Conservation (phyloP, 2,888 invertebrate species). For the Heliconius ismenius region DNA sequence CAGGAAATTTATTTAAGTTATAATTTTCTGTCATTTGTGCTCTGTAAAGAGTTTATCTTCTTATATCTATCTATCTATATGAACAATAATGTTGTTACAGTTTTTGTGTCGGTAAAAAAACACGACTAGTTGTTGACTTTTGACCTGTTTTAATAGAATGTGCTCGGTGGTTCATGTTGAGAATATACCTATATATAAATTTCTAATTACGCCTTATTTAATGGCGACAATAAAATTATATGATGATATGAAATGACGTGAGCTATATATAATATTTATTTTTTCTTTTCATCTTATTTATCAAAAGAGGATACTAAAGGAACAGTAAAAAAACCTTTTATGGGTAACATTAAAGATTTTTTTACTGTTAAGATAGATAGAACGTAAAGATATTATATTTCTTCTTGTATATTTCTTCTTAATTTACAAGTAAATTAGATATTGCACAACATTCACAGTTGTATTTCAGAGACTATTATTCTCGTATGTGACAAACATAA, state of each 20-base stretch:
- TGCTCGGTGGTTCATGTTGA: background rate
- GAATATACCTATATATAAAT: background rate
- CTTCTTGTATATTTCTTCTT: background rate
- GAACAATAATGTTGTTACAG: slow-evolving; percentile 50
- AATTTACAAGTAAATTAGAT: background rate
- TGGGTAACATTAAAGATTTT: too few relatives aligned
- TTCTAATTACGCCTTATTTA: slow-evolving; percentile 11
- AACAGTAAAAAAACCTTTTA: too few relatives aligned
- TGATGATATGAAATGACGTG: slow-evolving; percentile 26
- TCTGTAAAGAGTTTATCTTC: slow-evolving; percentile 62
- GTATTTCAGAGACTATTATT: slow-evolving; percentile 52
- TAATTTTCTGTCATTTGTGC: slow-evolving; percentile 78
- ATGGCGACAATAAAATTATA: slow-evolving; percentile 40
- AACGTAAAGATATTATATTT: background rate
- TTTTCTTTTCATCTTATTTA: background rate
- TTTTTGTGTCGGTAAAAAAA: slow-evolving; percentile 51
- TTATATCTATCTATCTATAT: slow-evolving; percentile 48
- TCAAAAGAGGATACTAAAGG: background rate
- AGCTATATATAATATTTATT: slow-evolving; percentile 32
- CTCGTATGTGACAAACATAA: slow-evolving; percentile 77
- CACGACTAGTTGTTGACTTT: slow-evolving; percentile 63
- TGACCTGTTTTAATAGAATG: slow-evolving; percentile 48
- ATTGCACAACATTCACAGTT: slow-evolving; percentile 21
- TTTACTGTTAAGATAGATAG: background rate
- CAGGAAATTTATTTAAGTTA: slow-evolving; percentile 81